Percentiles rank a stretch among this genome's conserved stretches.
Conservation (phyloP, 2,113 vertebrate genomes). For the Urocynchramus pylzowi region DNA sequence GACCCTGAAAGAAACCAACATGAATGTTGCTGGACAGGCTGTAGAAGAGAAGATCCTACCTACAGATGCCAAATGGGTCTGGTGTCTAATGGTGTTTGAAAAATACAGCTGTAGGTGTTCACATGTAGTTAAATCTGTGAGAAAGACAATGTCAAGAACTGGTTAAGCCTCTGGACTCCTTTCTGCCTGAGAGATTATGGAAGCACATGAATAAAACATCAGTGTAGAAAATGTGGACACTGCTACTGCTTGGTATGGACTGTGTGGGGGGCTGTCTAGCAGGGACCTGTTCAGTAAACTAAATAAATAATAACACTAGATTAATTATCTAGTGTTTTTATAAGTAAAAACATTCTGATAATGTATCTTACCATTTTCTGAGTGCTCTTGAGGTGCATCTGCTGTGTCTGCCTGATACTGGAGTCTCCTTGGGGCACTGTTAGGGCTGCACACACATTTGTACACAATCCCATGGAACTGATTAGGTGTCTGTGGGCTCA, state of each 20-base stretch:
- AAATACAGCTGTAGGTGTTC: not conserved
- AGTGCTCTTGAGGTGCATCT: not conserved
- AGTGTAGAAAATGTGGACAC: accelerated
- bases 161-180: not conserved
- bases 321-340: not conserved
- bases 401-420: not conserved
- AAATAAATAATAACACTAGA: not conserved
- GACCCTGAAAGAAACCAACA: too few relatives aligned
- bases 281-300: not conserved
- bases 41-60: not conserved
- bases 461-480: not conserved
- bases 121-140: not conserved
- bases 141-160: not conserved
- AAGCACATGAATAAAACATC: not conserved
- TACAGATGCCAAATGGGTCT: not conserved
- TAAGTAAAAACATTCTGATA: not conserved
- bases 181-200: not conserved
- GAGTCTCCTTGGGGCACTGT: not conserved
- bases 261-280: not conserved
- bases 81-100: not conserved
- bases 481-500: not conserved
- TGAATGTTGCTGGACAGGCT: not conserved
- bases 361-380: not conserved
- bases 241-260: not conserved
- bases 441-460: not conserved